phyloP scores from a whole-genome alignment of 2,888 invertebrate species.

The Hypsopygia costalis region DNA sequence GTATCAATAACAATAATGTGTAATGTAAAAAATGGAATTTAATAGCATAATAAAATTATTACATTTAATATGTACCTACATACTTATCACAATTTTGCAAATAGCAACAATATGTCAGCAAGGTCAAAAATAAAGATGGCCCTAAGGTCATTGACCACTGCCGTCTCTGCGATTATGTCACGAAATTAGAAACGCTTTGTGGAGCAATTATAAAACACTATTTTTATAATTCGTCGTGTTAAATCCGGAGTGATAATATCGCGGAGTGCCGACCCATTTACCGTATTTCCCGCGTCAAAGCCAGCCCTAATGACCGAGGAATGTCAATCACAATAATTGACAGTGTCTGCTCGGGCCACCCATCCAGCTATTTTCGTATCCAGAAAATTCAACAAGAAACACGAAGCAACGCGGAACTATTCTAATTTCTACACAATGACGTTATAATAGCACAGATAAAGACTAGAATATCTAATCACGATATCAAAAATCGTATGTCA shows the following conservation, averaged over 20 bases:
- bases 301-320: constrained; percentile 61
- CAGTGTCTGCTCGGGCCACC: constrained; percentile 51
- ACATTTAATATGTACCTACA: no score
- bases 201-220: no score
- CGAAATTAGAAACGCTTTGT: no score
- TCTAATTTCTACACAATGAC: background rate
- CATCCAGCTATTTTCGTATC: constrained; percentile 39
- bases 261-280: constrained; percentile 22
- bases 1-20: no score
- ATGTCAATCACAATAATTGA: constrained; percentile 78
- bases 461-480: background rate
- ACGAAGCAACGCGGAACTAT: background rate
- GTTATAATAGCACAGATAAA: background rate
- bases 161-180: no score
- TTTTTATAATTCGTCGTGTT: background rate
- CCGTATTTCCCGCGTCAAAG: constrained; percentile 30
- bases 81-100: no score
- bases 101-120: no score
- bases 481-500: constrained; percentile 48
- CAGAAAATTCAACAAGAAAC: constrained; percentile 16
- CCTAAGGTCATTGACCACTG: no score
- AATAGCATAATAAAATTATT: no score
- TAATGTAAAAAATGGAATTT: no score
- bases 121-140: no score
- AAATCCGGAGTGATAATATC: background rate